A percentile compares a stretch with the other conserved stretches of the same genome.
These are phyloP conservation scores for Phataginus tetradactyla DNA, from an alignment of 2,797 vertebrate genomes.

Conservation along the genomic window DNA sequence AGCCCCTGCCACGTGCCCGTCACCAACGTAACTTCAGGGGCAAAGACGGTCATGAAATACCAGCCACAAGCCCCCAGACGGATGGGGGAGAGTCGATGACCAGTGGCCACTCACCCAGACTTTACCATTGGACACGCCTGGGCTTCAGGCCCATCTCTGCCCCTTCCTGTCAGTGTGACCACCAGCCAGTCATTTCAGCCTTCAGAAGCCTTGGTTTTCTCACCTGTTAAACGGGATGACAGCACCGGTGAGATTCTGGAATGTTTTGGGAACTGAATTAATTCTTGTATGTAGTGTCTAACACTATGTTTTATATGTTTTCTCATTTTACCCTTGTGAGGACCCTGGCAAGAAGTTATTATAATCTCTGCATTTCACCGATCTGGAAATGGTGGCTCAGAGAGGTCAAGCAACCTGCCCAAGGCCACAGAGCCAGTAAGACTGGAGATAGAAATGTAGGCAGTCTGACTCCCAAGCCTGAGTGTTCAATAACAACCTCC, in stretches of 20 bases:
- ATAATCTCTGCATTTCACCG: background rate
- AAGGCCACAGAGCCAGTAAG: background rate
- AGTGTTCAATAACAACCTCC: background rate
- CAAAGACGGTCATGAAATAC: background rate
- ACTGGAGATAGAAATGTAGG: background rate
- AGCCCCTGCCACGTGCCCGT: background rate
- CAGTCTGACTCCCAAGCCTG: background rate
- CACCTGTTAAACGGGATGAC: background rate
- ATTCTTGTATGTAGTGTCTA: background rate
- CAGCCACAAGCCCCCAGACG: background rate
- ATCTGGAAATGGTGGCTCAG: background rate
- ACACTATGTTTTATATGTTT: background rate
- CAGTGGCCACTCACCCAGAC: background rate
- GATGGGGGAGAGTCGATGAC: background rate
- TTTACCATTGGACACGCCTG: background rate
- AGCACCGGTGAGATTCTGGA: background rate
- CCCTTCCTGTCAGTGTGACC: background rate
- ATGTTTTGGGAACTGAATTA: background rate
- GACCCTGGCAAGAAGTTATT: background rate
- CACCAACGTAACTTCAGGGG: background rate
- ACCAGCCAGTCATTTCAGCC: background rate
- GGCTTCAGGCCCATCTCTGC: background rate
- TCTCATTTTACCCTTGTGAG: background rate
- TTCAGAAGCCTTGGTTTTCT: background rate
- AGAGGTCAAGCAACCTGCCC: background rate